Evolutionary conservation across 2,113 vertebrate genomes (phyloP).

Genomic region (Egretta garzetta): DNA sequence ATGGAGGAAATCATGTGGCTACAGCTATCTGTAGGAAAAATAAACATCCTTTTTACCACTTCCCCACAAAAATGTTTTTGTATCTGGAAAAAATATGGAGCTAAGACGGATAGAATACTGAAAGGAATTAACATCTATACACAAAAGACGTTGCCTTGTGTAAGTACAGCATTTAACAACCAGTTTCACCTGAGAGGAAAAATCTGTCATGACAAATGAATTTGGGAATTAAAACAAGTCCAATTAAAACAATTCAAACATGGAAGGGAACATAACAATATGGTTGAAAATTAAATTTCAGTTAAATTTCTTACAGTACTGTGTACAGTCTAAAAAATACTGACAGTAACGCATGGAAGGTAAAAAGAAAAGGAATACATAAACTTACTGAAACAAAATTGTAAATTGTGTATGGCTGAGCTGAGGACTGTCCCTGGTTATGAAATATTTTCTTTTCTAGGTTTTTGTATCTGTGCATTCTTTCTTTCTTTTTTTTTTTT

Average conservation of each 20-base stretch:
- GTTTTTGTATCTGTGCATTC: neutral
- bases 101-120: neutral
- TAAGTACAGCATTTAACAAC: neutral
- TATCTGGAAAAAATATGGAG: slow-evolving; percentile 28
- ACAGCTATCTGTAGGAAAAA: slow-evolving; percentile 46
- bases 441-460: neutral
- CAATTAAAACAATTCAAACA: no score
- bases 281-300: neutral
- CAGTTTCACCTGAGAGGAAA: neutral
- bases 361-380: neutral
- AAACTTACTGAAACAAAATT: neutral
- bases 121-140: neutral
- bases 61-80: slow-evolving; percentile 14
- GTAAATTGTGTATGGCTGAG: neutral
- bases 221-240: neutral
- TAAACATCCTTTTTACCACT: slow-evolving; percentile 41
- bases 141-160: neutral
- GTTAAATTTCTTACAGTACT: neutral
- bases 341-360: neutral
- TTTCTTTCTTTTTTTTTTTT: neutral
- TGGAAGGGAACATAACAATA: neutral
- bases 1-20: slow-evolving; percentile 45
- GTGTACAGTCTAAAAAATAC: neutral
- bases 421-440: neutral
- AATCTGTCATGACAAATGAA: neutral